These are phyloP conservation scores for Parambassis ranga DNA, from an alignment of 2,797 vertebrate species.

Conservation along the genomic window DNA sequence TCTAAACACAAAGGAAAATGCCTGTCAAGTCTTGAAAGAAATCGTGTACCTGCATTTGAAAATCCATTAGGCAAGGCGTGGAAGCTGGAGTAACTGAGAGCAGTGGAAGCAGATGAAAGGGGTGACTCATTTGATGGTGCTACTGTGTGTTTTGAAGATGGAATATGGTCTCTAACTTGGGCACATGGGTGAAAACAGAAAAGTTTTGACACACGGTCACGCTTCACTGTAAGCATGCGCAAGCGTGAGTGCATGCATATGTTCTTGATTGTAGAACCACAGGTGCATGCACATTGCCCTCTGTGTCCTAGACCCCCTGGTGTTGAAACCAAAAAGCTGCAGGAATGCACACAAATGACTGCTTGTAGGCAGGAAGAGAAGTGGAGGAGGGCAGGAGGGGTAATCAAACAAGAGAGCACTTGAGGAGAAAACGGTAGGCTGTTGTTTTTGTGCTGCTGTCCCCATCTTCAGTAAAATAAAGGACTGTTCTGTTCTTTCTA, in stretches of 20 bases:
- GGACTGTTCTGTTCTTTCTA: slow-evolving; percentile 37
- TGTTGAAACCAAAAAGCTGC: slow-evolving; percentile 51
- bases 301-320: slow-evolving; percentile 36
- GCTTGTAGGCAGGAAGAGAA: slow-evolving; percentile 29
- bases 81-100: slow-evolving; percentile 63
- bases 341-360: slow-evolving; percentile 53
- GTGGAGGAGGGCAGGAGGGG: slow-evolving; percentile 42
- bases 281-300: slow-evolving; percentile 34
- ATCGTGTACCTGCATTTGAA: slow-evolving; percentile 76
- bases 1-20: slow-evolving; percentile 74
- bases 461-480: slow-evolving; percentile 38
- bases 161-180: slow-evolving; percentile 58
- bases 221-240: slow-evolving; percentile 35
- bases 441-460: slow-evolving; percentile 47
- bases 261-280: slow-evolving; percentile 13
- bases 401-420: slow-evolving; percentile 66
- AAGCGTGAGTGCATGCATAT: slow-evolving; percentile 11
- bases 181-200: slow-evolving; percentile 50
- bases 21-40: slow-evolving; percentile 76
- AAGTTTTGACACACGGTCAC: slow-evolving; percentile 47
- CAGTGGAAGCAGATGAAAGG: slow-evolving; percentile 72
- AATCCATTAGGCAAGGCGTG: slow-evolving; percentile 76
- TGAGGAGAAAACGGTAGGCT: slow-evolving; percentile 46
- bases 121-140: slow-evolving; percentile 63
- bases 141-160: slow-evolving; percentile 63